phyloP scores from a whole-genome alignment of 2,888 invertebrate species.

The Apotomis turbidana region DNA sequence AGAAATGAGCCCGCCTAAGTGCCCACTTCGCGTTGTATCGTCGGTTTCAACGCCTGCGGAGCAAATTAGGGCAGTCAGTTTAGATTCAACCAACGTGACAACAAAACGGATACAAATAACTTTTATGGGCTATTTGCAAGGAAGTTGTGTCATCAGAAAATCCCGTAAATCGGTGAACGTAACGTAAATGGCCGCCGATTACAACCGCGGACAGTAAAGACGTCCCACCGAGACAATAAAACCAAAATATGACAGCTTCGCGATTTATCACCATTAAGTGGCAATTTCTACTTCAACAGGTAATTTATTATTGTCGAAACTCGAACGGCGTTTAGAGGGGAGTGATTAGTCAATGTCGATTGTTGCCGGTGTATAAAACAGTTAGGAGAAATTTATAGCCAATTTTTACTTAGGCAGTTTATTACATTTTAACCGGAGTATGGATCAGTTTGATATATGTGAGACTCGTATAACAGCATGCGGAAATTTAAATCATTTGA shows the following conservation, averaged over 20 bases:
- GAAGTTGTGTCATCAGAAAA: constrained; percentile 75
- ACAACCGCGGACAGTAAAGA: constrained; percentile 55
- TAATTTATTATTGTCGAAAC: constrained; percentile 65
- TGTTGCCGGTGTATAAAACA: constrained; percentile 40
- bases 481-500: constrained; percentile 3
- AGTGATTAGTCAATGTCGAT: constrained; percentile 68
- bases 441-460: constrained; percentile 11
- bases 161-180: constrained; percentile 69
- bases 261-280: constrained; percentile 65
- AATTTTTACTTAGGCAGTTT: constrained; percentile 34
- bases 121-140: constrained; percentile 76
- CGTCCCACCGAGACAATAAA: constrained; percentile 67
- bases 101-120: constrained; percentile 71
- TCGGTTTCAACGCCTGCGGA: constrained; percentile 26
- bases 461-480: not conserved
- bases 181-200: constrained; percentile 71
- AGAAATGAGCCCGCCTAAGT: constrained; percentile 32
- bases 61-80: constrained; percentile 33
- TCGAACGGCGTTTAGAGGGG: constrained; percentile 59
- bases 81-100: constrained; percentile 48
- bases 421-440: constrained; percentile 27
- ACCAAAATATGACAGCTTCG: constrained; percentile 66
- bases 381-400: constrained; percentile 33
- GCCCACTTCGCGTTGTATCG: constrained; percentile 19
- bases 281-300: constrained; percentile 60